These are phyloP conservation scores for Clivina fossor DNA, from an alignment of 2,888 invertebrate species.

Conservation along the genomic window DNA sequence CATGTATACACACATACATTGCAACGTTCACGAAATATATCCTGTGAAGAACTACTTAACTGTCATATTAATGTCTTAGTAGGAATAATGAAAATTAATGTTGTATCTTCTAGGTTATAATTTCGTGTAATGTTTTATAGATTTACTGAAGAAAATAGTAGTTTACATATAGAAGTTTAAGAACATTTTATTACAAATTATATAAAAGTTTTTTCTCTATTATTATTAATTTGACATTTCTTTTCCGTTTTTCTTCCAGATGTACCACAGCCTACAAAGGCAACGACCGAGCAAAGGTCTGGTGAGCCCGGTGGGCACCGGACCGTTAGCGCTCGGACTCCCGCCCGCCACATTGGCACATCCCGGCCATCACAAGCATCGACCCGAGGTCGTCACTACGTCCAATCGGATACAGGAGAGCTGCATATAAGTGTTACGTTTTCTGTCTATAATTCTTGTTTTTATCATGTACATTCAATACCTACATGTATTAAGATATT, in stretches of 20 bases:
- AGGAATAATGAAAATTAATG: too few species aligned
- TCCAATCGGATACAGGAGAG: constrained; percentile 88
- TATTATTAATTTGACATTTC: background rate
- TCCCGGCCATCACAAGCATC: constrained; percentile 62
- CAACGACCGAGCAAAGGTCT: constrained; percentile 36
- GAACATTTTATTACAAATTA: too few species aligned
- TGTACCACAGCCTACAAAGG: constrained; percentile 71
- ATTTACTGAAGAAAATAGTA: too few species aligned
- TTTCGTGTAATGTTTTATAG: too few species aligned
- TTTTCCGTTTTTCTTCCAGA: constrained; percentile 57
- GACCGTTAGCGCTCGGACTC: constrained; percentile 54
- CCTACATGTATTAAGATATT: constrained; percentile 46
- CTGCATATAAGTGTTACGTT: constrained; percentile 71
- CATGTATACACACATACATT: too few species aligned
- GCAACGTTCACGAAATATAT: too few species aligned
- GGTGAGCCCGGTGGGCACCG: constrained; percentile 33
- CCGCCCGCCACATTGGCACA: constrained; percentile 51
- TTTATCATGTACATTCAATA: constrained; percentile 53
- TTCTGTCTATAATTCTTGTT: constrained; percentile 54
- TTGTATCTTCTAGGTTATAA: too few species aligned
- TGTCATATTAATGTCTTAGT: too few species aligned
- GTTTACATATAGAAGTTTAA: too few species aligned
- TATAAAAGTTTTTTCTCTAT: too few species aligned
- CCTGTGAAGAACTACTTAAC: too few species aligned
- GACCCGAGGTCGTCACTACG: constrained; percentile 83